Conservation (phyloP, 2,797 vertebrate species). For the Lindbergichthys nudifrons region DNA sequence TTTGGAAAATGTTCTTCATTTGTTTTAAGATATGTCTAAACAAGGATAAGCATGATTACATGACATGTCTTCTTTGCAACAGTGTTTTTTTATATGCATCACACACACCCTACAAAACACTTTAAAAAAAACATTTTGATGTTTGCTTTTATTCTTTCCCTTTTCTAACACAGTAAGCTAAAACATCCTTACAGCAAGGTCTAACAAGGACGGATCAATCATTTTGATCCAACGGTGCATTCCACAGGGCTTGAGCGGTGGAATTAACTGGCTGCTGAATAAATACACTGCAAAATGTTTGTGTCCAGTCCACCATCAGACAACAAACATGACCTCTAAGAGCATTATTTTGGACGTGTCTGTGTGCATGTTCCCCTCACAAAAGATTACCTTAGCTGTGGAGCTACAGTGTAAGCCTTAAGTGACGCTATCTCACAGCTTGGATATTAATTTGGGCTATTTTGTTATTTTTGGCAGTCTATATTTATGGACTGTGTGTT, state of each 20-base stretch:
- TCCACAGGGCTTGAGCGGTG: constrained; percentile 26
- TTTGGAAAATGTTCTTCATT: background rate
- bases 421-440: background rate
- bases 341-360: background rate
- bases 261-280: constrained; percentile 56
- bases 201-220: constrained; percentile 51
- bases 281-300: constrained; percentile 42
- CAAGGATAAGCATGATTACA: background rate
- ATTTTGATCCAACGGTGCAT: constrained; percentile 22
- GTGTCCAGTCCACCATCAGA: constrained; percentile 32
- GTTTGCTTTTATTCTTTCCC: constrained; percentile 3
- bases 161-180: constrained; percentile 1
- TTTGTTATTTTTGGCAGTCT: background rate
- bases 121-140: background rate
- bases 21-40: constrained; percentile 7
- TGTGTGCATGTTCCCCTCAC: background rate
- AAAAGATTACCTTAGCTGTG: constrained; percentile 3
- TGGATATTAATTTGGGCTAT: background rate
- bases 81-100: background rate
- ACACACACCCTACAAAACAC: background rate
- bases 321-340: constrained; percentile 38
- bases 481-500: background rate
- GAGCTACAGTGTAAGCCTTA: constrained; percentile 1
- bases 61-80: background rate
- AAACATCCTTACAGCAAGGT: constrained; percentile 43